A percentile compares a stretch with the other conserved stretches of the same genome.
These are phyloP conservation scores for Physocephala rufipes DNA, from an alignment of 2,888 invertebrate genomes.

Conservation along the genomic window DNA sequence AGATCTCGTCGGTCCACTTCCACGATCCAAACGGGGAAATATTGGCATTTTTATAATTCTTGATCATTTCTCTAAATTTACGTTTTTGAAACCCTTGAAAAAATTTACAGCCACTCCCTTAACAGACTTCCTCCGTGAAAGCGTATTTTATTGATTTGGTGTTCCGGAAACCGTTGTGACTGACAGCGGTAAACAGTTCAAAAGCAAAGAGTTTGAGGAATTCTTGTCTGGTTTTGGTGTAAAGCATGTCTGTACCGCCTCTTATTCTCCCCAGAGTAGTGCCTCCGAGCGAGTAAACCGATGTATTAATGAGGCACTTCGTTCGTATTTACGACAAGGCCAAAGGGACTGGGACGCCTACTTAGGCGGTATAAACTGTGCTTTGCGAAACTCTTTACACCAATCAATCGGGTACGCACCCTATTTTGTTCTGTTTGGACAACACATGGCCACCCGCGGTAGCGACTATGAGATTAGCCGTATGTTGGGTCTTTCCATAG, in stretches of 20 bases:
- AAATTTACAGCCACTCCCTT: constrained; percentile 16
- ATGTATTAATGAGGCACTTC: constrained; percentile 31
- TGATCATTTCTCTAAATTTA: constrained; percentile 39
- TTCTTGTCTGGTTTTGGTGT: not conserved
- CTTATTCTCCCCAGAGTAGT: constrained; percentile 34
- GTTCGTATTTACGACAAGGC: constrained; percentile 27
- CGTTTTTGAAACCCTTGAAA: constrained; percentile 18
- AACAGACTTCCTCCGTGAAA: not conserved
- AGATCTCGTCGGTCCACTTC: constrained; percentile 37
- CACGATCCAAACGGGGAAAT: constrained; percentile 30
- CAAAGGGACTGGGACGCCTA: constrained; percentile 38
- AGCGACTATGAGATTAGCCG: constrained; percentile 9
- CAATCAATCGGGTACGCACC: constrained; percentile 26
- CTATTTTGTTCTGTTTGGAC: constrained; percentile 35
- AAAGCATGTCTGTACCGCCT: constrained; percentile 25
- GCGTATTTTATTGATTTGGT: not conserved
- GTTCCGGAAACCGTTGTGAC: not conserved
- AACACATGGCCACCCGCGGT: constrained; percentile 35
- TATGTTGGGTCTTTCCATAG: not conserved
- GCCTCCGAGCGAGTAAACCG: constrained; percentile 38
- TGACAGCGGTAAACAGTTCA: not conserved
- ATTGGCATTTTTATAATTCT: constrained; percentile 36
- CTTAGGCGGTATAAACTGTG: constrained; percentile 30
- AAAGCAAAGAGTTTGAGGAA: not conserved
- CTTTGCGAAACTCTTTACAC: constrained; percentile 26